These are phyloP conservation scores for Toxotes lorentzi DNA, from an alignment of 2,797 vertebrate genomes.

Conservation along the genomic window DNA sequence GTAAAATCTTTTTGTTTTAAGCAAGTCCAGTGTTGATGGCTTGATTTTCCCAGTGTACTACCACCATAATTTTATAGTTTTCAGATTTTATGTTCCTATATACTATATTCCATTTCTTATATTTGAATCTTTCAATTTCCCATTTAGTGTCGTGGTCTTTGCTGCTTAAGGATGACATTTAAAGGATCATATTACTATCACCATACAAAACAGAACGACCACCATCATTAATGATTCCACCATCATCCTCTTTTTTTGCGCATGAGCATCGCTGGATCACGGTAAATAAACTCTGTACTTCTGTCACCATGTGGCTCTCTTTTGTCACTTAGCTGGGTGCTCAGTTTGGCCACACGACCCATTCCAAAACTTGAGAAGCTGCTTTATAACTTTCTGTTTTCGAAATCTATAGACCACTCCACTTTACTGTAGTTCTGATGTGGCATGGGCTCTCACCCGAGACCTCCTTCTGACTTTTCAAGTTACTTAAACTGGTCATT, in stretches of 20 bases:
- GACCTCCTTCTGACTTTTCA: no score
- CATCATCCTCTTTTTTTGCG: no score
- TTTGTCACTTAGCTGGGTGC: no score
- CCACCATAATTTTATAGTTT: rapidly evolving
- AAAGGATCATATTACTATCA: not conserved
- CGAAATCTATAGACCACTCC: not conserved
- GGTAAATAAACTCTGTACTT: not conserved
- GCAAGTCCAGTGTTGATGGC: not conserved
- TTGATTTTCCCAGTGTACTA: not conserved
- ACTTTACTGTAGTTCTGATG: no score
- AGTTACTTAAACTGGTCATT: not conserved
- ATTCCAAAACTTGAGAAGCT: not conserved
- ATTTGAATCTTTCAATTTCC: not conserved
- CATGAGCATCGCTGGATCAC: not conserved
- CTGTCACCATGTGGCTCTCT: no score
- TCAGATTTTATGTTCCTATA: no score
- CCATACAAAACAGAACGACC: not conserved
- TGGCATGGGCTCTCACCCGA: no score
- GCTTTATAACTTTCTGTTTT: not conserved
- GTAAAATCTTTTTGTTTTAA: not conserved
- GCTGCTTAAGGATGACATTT: not conserved
- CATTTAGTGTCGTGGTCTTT: not conserved
- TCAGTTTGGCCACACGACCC: no score
- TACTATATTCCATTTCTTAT: no score
- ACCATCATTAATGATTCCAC: not conserved